Evolutionary conservation across 30 jellyfish, hydroid and myxozoan species (phyloP), one percentile per base, ranked within the genome.

Genomic region (Nemopilema nomurai): DNA sequence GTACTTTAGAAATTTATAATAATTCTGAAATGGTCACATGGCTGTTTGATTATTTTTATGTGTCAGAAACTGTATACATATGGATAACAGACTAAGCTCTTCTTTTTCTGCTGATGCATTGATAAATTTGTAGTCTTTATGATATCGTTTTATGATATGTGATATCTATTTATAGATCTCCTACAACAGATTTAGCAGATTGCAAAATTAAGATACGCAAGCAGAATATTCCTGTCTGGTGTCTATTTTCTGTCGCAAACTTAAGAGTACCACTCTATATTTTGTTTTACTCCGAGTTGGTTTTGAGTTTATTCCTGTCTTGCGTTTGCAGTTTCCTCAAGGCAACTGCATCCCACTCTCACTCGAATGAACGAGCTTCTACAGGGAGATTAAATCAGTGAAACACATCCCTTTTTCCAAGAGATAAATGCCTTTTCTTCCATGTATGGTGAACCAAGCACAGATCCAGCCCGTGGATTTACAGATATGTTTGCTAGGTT

Each of bases 371-470:
- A 64, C 18, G 31, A 1, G 31, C 18, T 64, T 64, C 28, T 64
- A 20, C 74, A 64, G 74, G 31, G 8, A 21, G 31, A 64, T 64
- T 1, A 20, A 20, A 25, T 64, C 31, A 25, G 74, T 24, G 80
- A 70, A 19, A 20, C 26, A 21, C 80, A 67, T 67, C 50, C 53
- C 32, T 28, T 70, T 31, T 24, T 70, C 53, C 80, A 70, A 70
- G 80, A 70, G 80, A 70, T 70, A 19, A 21, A 70, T 25, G 51
- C 62, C 25, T 70, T 70, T 70, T 22, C 80, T 22, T 70, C 80
- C 26, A 31, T 24, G 32, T 70, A 70, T 70, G 80, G 80, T 19
- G 50, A 22, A 25, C 25, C 22, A 25, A 19, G 27, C 25, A 24
- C 28, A 6, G 80, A 70, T 28, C 50, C 53, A 22, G 53, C 24